phyloP scores from a whole-genome alignment of 2,113 vertebrate genomes.

The Elaphurus davidianus region DNA sequence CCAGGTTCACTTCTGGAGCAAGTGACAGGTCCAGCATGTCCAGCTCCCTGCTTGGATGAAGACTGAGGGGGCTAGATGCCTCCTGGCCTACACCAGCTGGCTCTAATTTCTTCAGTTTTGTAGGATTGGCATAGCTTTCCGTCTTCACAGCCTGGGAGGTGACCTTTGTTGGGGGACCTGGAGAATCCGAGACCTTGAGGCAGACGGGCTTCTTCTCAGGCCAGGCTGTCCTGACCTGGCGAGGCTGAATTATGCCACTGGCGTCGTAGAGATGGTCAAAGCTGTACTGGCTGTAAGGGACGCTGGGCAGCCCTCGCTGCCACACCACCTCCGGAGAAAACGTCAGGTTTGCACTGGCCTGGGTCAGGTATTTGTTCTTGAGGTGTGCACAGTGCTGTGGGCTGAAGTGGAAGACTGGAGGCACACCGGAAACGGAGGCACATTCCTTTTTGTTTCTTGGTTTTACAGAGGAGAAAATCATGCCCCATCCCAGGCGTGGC shows the following conservation, averaged over 20 bases:
- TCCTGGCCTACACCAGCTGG: background rate
- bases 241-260: conserved; percentile 39
- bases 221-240: background rate
- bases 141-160: background rate
- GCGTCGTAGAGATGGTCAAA: conserved; percentile 75
- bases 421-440: background rate
- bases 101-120: conserved; percentile 16
- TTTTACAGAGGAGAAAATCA: background rate
- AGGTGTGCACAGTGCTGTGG: background rate
- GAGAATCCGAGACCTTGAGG: background rate
- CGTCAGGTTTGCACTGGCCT: conserved; percentile 65
- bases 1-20: conserved; percentile 2
- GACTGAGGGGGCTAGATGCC: background rate
- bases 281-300: conserved; percentile 75
- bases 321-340: conserved; percentile 83
- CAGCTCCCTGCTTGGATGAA: background rate
- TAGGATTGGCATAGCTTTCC: background rate
- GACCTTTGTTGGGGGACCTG: background rate
- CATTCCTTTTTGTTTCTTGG: background rate
- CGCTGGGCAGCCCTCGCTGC: conserved; percentile 70
- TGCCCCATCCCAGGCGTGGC: conserved; percentile 24
- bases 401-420: background rate
- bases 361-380: conserved; percentile 71
- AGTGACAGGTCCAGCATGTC: background rate
- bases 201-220: background rate